Conservation (phyloP, 2,888 invertebrate genomes). For the Metopia argyrocephala region DNA sequence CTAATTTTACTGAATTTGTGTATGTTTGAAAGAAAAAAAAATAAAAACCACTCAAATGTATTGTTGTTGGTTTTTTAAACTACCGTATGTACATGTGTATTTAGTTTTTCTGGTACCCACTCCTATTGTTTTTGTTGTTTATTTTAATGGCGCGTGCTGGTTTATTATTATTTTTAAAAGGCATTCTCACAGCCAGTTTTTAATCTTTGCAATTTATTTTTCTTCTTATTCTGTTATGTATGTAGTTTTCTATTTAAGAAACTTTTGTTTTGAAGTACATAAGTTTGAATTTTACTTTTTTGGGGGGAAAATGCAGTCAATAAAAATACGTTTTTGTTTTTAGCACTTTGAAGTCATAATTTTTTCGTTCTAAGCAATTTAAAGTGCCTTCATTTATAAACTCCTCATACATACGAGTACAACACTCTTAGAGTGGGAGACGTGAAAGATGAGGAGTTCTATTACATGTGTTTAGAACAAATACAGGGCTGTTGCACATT, state of each 20-base stretch:
- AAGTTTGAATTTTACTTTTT: too few species aligned
- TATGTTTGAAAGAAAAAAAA: constrained; percentile 8
- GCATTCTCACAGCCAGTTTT: constrained; percentile 15
- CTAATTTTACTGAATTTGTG: constrained; percentile 41
- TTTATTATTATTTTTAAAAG: constrained; percentile 47
- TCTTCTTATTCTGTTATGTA: constrained; percentile 21
- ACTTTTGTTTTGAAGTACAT: constrained; percentile 44
- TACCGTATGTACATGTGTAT: constrained; percentile 32
- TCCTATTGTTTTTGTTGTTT: constrained; percentile 52
- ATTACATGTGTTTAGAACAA: neutral
- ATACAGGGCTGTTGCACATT: constrained; percentile 53
- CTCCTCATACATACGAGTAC: neutral
- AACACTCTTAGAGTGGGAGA: too few species aligned
- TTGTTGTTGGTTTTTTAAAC: constrained; percentile 19
- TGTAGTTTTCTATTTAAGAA: constrained; percentile 28
- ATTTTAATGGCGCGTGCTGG: constrained; percentile 59
- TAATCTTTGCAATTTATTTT: neutral
- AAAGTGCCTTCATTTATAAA: neutral
- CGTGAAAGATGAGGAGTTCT: neutral
- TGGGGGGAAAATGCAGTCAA: too few species aligned
- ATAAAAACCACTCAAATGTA: too few species aligned
- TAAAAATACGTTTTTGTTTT: neutral
- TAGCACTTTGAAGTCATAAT: neutral
- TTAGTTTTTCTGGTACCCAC: constrained; percentile 21
- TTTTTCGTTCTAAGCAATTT: neutral